Evolutionary conservation across 2,113 vertebrate genomes (phyloP).

Genomic region (Datnioides undecimradiatus): DNA sequence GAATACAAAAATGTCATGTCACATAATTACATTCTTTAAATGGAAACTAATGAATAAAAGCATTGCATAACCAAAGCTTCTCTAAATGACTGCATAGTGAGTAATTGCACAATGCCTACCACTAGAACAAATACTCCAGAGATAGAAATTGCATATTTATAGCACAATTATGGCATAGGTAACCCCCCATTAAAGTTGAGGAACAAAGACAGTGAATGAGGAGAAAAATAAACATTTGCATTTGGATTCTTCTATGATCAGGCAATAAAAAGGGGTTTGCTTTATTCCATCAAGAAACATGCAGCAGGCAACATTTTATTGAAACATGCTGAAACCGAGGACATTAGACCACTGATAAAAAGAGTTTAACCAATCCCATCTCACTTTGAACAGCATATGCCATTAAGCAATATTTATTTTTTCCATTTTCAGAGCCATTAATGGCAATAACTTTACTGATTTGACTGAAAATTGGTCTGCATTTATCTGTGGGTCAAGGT

Average conservation of each 20-base stretch:
- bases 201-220: constrained; percentile 7
- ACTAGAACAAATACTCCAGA: neutral
- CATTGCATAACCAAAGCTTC: constrained; percentile 49
- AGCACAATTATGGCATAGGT: neutral
- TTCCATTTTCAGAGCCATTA: constrained; percentile 3
- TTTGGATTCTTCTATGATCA: constrained; percentile 70
- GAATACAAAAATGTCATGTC: neutral
- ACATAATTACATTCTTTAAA: constrained; percentile 6
- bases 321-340: constrained; percentile 8
- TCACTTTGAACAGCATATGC: neutral
- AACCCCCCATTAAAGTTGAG: neutral
- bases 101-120: constrained; percentile 19
- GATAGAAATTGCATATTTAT: constrained; percentile 1
- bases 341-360: constrained; percentile 45
- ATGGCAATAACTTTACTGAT: constrained; percentile 12
- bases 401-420: neutral
- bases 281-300: constrained; percentile 66
- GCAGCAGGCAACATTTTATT: constrained; percentile 41
- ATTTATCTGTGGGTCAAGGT: constrained; percentile 49
- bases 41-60: constrained; percentile 68
- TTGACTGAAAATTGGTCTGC: constrained; percentile 29
- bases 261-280: constrained; percentile 66
- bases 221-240: constrained; percentile 43
- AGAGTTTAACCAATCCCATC: neutral
- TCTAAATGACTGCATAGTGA: constrained; percentile 20